These are phyloP conservation scores for Menidia beryllina DNA, from an alignment of 2,113 vertebrate species.

Conservation along the genomic window DNA sequence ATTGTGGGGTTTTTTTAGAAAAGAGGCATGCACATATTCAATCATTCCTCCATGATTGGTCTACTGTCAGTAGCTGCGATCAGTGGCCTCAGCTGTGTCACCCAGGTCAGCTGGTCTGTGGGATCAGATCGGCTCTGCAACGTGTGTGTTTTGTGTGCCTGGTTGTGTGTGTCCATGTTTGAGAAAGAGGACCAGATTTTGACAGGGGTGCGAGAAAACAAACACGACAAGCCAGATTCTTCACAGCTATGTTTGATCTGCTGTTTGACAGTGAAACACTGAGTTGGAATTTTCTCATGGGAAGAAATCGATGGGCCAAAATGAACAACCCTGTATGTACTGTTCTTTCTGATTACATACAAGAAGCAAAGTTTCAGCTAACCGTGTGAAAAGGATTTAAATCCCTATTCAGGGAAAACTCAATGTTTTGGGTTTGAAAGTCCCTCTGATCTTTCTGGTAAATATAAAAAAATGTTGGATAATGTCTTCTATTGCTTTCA, in stretches of 20 bases:
- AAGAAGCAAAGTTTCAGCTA: too few species aligned
- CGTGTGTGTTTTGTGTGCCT: constrained; percentile 19
- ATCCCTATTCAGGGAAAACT: neutral
- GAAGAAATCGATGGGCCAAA: constrained; percentile 31
- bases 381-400: neutral
- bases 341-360: neutral
- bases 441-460: neutral
- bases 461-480: neutral
- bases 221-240: constrained; percentile 44
- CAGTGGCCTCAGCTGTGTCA: neutral
- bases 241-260: constrained; percentile 51
- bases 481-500: neutral
- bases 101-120: constrained; percentile 12
- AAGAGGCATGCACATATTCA: neutral
- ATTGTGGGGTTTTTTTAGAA: neutral
- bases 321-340: neutral
- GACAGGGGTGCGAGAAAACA: constrained; percentile 64
- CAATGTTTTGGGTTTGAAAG: neutral
- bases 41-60: neutral
- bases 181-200: constrained; percentile 65
- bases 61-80: neutral
- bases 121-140: constrained; percentile 33
- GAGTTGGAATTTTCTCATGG: constrained; percentile 53
- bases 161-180: constrained; percentile 24
- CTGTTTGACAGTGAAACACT: constrained; percentile 28